Percentiles rank a stretch among this genome's conserved stretches.
phyloP scores from a whole-genome alignment of 2,888 invertebrate species.

The Gibbula magus region DNA sequence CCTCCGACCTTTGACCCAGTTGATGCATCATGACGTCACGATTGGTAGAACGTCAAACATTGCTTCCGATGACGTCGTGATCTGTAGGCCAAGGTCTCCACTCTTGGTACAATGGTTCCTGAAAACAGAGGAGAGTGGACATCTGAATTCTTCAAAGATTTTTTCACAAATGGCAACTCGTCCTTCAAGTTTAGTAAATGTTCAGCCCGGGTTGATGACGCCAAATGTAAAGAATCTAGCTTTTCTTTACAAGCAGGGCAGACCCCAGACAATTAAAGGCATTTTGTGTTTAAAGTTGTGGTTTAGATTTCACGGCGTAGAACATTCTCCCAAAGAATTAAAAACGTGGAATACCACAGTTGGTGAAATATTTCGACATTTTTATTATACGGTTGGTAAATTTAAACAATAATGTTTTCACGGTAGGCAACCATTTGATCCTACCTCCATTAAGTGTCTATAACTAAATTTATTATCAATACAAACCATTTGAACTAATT shows the following conservation, averaged over 20 bases:
- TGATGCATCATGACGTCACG: neutral
- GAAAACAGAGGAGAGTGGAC: neutral
- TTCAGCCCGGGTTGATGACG: too few relatives aligned
- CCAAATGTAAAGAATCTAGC: neutral
- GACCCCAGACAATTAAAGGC: neutral
- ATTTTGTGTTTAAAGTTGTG: constrained; percentile 7
- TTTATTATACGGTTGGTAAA: neutral
- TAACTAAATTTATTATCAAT: too few relatives aligned
- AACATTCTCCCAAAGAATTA: neutral
- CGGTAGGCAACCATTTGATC: too few relatives aligned
- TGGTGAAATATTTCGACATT: constrained; percentile 8
- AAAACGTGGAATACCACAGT: constrained; percentile 19
- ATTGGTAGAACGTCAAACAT: neutral
- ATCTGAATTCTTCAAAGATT: too few relatives aligned
- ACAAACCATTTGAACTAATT: too few relatives aligned
- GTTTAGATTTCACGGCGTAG: neutral
- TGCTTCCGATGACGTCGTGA: constrained; percentile 1
- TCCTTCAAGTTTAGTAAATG: too few relatives aligned
- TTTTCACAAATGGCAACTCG: too few relatives aligned
- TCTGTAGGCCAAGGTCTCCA: neutral
- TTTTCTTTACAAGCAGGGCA: neutral
- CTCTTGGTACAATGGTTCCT: neutral
- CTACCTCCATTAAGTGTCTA: too few relatives aligned
- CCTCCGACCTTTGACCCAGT: neutral
- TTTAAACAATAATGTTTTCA: too few relatives aligned